Percentiles rank a stretch among this genome's conserved stretches.
Evolutionary conservation across 1,140 invertebrate genomes (phyloP).

Genomic region (Drosophila azteca): DNA sequence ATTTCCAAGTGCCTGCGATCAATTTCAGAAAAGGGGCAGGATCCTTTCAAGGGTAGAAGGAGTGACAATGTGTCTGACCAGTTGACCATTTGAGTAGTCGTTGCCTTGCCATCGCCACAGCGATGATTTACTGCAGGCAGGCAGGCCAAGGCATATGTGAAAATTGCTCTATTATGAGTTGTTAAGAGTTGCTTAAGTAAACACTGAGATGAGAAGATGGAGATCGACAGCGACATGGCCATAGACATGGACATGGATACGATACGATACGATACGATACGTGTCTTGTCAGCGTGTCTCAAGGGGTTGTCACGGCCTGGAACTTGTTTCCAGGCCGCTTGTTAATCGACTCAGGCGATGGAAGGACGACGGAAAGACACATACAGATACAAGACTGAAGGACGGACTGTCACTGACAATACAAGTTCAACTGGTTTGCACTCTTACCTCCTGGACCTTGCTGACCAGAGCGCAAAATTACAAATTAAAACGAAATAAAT

Average conservation of each 20-base stretch:
- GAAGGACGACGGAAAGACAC: conserved; percentile 14
- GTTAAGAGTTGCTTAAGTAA: conserved; percentile 80
- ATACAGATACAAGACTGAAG: too few relatives aligned
- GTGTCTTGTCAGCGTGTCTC: conserved; percentile 43
- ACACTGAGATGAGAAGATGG: conserved; percentile 45
- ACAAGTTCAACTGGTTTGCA: conserved; percentile 77
- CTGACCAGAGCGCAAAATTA: conserved; percentile 81
- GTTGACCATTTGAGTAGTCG: conserved; percentile 41
- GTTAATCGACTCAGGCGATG: conserved; percentile 60
- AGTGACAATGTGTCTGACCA: conserved; percentile 69
- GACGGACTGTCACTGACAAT: background rate
- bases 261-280: conserved; percentile 11
- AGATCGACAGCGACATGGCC: conserved; percentile 39
- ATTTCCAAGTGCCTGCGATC: conserved; percentile 69
- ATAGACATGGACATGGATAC: conserved; percentile 45
- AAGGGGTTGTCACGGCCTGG: conserved; percentile 51
- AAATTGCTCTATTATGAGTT: conserved; percentile 84
- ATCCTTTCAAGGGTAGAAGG: conserved; percentile 43
- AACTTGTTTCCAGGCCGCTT: conserved; percentile 62
- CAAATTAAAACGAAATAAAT: conserved; percentile 82
- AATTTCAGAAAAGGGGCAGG: conserved; percentile 63
- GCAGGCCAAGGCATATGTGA: conserved; percentile 71
- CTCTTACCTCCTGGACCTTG: conserved; percentile 19
- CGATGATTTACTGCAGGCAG: conserved; percentile 66
- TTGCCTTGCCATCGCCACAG: background rate